Evolutionary conservation across 2,888 invertebrate species (phyloP), one percentile per base, ranked within the genome.

Genomic region (Nezara viridula): DNA sequence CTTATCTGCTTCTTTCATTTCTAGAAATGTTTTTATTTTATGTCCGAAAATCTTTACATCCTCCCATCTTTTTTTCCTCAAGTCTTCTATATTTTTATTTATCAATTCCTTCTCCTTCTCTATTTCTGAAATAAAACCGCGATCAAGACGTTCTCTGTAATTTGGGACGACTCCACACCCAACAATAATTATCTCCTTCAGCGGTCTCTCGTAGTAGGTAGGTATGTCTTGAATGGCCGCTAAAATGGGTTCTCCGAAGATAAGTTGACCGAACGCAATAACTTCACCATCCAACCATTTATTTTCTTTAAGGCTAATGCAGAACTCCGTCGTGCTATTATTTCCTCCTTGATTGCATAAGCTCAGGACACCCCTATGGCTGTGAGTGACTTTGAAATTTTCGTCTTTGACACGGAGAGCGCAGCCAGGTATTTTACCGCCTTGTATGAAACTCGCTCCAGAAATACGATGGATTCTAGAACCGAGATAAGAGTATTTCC

Each of bases 241-340:
- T 66, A 96, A 92, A 14, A 90, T 66, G 3, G 86, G 77, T 24
- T 95, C 94, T 85, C 94, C 92, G 89, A 88, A 89, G n/a, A 87
- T 60, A 16, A 90, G 77, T 21, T 87, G 85, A 94, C 95, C 96
- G 92, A 96, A 96, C 3, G 96, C 96, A 10, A 96, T 96, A 92
- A 95, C 96, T 93, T 94, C 95, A 90, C 93, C 93, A 91, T 95
- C 94, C 96, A 96, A 96, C 96, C 96, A 96, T 7, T 94, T 93
- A 9, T 95, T 94, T 9, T 95, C 94, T 92, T 95, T 95, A 27
- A 96, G 93, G 24, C 95, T 94, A 27, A 96, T 93, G 92, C 95
- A 95, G 92, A 96, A 96, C 92, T 96, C 96, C 2, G 95, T 95
- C 21, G 88, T 88, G 52, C 88, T 88, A 9, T 52, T 52, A n/a